phyloP scores from a whole-genome alignment of 2,888 invertebrate species.

The Apamea monoglypha region DNA sequence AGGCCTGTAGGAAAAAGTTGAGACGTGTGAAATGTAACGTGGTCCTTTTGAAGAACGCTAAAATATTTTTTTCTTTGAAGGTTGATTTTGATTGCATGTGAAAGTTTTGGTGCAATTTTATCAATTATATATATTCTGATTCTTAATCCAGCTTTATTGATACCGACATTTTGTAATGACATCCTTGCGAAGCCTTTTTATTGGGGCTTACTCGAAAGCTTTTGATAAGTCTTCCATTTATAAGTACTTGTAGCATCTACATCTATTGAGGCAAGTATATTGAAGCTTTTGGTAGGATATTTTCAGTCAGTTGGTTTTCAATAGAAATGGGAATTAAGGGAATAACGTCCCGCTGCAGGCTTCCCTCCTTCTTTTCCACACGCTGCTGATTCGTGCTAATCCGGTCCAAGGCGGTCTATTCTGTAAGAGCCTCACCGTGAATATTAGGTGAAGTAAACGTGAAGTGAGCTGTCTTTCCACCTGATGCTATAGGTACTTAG shows the following conservation, averaged over 20 bases:
- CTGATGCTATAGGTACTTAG: no score
- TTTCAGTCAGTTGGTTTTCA: neutral
- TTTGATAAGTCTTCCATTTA: no score
- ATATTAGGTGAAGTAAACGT: no score
- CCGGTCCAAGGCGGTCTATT: no score
- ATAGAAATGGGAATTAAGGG: neutral
- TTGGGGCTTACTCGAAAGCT: neutral
- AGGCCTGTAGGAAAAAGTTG: slow-evolving; percentile 25
- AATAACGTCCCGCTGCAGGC: no score
- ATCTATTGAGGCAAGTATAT: neutral
- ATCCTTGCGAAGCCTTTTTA: neutral
- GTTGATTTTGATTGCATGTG: slow-evolving; percentile 3
- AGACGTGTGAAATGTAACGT: slow-evolving; percentile 56
- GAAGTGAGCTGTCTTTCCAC: no score
- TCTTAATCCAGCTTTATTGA: neutral
- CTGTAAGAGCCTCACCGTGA: no score
- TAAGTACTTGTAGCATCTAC: neutral
- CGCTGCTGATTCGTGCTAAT: neutral
- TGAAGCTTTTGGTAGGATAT: neutral
- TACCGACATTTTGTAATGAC: neutral
- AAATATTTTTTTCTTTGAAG: slow-evolving; percentile 27
- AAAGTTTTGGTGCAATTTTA: slow-evolving; percentile 5
- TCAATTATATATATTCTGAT: neutral
- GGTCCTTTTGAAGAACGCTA: slow-evolving; percentile 8
- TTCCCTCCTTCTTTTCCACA: no score